phyloP scores from a whole-genome alignment of 1,140 invertebrate genomes.

The Drosophila nannoptera region DNA sequence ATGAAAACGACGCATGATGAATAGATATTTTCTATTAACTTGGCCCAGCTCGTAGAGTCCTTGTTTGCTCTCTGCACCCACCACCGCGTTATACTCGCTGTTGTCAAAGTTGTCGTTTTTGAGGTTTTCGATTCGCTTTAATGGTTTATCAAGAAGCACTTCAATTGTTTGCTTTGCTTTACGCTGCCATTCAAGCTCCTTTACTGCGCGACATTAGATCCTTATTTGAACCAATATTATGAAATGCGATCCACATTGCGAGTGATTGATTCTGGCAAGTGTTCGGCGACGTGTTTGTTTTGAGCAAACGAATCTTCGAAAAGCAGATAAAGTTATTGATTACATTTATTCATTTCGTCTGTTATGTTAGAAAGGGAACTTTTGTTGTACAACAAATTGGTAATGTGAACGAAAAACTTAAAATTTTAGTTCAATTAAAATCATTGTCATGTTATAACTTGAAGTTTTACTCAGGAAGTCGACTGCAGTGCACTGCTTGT shows the following conservation, averaged over 20 bases:
- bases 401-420: too few species aligned
- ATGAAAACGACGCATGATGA: conserved; percentile 47
- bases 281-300: conserved; percentile 25
- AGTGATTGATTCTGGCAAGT: conserved; percentile 46
- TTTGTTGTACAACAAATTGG: too few species aligned
- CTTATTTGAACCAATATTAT: conserved; percentile 8
- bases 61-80: conserved; percentile 17
- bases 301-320: not conserved
- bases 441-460: not conserved
- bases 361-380: not conserved
- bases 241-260: conserved; percentile 42
- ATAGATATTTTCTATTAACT: conserved; percentile 75
- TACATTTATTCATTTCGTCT: not conserved
- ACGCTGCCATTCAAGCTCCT: conserved; percentile 59
- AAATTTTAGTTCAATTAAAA: not conserved
- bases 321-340: not conserved
- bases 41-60: conserved; percentile 44
- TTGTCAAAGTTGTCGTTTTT: conserved; percentile 30
- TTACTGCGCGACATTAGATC: conserved; percentile 3
- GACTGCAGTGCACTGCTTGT: conserved; percentile 6
- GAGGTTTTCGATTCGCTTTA: conserved; percentile 69
- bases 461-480: not conserved
- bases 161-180: conserved; percentile 66
- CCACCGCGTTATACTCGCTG: conserved; percentile 5
- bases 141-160: conserved; percentile 78